phyloP scores from a whole-genome alignment of 2,888 invertebrate species.

The Lampropteryx suffumata region DNA sequence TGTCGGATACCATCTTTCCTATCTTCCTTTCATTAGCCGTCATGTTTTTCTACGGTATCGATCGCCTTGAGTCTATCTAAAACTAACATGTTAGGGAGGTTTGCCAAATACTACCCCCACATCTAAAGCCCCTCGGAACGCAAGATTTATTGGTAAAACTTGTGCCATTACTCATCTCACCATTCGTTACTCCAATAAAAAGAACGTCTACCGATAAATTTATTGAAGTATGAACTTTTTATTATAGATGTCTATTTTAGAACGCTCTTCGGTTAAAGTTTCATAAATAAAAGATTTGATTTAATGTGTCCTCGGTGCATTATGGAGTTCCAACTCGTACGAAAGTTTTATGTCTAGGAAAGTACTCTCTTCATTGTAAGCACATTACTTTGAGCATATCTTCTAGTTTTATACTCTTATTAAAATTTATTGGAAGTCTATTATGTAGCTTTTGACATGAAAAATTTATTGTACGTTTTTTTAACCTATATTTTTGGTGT shows the following conservation, averaged over 20 bases:
- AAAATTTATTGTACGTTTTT: slow-evolving; percentile 35
- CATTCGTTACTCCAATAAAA: slow-evolving; percentile 82
- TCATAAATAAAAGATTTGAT: slow-evolving; percentile 68
- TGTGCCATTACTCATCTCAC: slow-evolving; percentile 79
- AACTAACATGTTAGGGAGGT: slow-evolving; percentile 64
- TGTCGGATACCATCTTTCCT: slow-evolving; percentile 7
- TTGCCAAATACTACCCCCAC: slow-evolving; percentile 69
- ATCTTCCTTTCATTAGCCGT: slow-evolving; percentile 23
- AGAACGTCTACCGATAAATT: slow-evolving; percentile 76
- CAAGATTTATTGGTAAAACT: slow-evolving; percentile 79
- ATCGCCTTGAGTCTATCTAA: slow-evolving; percentile 63
- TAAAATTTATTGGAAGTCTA: slow-evolving; percentile 4
- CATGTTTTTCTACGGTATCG: slow-evolving; percentile 53
- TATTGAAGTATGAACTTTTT: slow-evolving; percentile 77
- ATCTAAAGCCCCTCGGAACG: slow-evolving; percentile 65
- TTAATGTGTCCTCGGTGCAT: slow-evolving; percentile 55
- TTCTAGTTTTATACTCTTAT: slow-evolving; percentile 1
- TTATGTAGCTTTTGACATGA: slow-evolving; percentile 13
- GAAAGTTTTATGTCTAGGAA: slow-evolving; percentile 21
- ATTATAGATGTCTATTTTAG: slow-evolving; percentile 68
- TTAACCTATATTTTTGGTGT: slow-evolving; percentile 26
- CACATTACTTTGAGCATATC: slow-evolving; percentile 5
- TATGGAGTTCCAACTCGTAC: slow-evolving; percentile 39
- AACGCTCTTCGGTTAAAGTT: slow-evolving; percentile 62
- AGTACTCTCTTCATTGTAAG: slow-evolving; percentile 14